Evolutionary conservation across 1,140 invertebrate species (phyloP).

Genomic region (Dolichoris vasculosae): DNA sequence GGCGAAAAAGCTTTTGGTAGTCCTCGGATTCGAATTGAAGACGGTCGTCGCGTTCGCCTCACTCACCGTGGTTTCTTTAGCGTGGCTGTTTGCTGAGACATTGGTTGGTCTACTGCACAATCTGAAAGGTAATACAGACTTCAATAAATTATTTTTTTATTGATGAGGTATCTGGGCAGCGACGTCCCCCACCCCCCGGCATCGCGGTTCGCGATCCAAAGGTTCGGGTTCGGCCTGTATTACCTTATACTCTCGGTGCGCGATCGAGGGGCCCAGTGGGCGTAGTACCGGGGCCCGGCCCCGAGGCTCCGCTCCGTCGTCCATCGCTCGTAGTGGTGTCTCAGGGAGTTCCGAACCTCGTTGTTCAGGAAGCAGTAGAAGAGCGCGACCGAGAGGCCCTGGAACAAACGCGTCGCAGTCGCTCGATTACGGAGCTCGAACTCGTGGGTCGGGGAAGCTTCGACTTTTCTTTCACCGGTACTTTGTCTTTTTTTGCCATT

Average conservation of each 20-base stretch:
- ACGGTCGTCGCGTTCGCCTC: constrained; percentile 81
- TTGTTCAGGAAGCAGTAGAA: constrained; percentile 95
- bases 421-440: background rate
- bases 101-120: constrained; percentile 24
- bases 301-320: constrained; percentile 79
- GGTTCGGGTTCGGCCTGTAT: background rate
- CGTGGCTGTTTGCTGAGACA: background rate
- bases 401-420: constrained; percentile 34
- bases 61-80: constrained; percentile 8
- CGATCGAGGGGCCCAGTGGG: constrained; percentile 86
- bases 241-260: constrained; percentile 88
- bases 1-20: constrained; percentile 62
- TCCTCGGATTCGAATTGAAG: constrained; percentile 70
- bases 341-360: constrained; percentile 89
- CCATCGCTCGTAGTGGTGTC: constrained; percentile 88
- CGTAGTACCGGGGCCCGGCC: constrained; percentile 78
- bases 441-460: too few relatives aligned
- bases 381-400: constrained; percentile 90
- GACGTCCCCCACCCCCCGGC: constrained; percentile 17
- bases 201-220: constrained; percentile 9
- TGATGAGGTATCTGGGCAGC: constrained; percentile 22
- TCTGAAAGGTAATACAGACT: constrained; percentile 40
- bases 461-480: too few relatives aligned
- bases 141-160: constrained; percentile 50
- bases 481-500: too few relatives aligned